Percentiles rank a stretch among this genome's conserved stretches.
Conservation (phyloP, 1,140 invertebrate genomes). For the Ptiloglossa arizonensis region DNA sequence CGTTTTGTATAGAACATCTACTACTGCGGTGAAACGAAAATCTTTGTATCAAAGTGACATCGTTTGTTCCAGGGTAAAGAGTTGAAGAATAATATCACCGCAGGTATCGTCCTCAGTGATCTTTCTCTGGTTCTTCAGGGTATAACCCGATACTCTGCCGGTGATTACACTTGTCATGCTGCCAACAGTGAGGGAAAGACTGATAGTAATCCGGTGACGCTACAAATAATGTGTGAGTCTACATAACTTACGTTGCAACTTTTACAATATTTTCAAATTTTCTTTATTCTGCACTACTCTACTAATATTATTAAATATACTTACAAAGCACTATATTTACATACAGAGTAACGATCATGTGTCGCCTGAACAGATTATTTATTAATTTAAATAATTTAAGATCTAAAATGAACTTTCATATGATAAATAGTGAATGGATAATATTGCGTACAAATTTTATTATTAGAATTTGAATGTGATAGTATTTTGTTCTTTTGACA, state of each 20-base stretch:
- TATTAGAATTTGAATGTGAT: no score
- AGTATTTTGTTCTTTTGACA: no score
- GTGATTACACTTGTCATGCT: conserved; percentile 91
- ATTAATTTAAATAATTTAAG: no score
- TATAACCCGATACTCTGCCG: conserved; percentile 89
- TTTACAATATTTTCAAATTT: not conserved
- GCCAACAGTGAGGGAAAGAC: conserved; percentile 91
- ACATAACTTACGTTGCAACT: not conserved
- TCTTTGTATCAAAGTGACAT: not conserved
- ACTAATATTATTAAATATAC: not conserved
- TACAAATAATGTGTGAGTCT: conserved; percentile 91
- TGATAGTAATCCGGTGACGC: conserved; percentile 89
- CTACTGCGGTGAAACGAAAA: not conserved
- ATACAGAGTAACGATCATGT: not conserved
- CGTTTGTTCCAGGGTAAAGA: conserved; percentile 85
- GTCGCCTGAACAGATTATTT: no score
- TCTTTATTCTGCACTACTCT: no score
- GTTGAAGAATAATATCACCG: conserved; percentile 89
- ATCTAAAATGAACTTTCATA: no score
- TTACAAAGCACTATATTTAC: not conserved
- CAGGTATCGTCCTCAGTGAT: conserved; percentile 90
- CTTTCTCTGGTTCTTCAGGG: conserved; percentile 91
- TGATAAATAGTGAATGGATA: no score
- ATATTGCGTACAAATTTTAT: no score
- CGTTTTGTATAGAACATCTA: not conserved